These are phyloP conservation scores for Drosophila insularis DNA, from an alignment of 1,140 invertebrate genomes.

Conservation along the genomic window DNA sequence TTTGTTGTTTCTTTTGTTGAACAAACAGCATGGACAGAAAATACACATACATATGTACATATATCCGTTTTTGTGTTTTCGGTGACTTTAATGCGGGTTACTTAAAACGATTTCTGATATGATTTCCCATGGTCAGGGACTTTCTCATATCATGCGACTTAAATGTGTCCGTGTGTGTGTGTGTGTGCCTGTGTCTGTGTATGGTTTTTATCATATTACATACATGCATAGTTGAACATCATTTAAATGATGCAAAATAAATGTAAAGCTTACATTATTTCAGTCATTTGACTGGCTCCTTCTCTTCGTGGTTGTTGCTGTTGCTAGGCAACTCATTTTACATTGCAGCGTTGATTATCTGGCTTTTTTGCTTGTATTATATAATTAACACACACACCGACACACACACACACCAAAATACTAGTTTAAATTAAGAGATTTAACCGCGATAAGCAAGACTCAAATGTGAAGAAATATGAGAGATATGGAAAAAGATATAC, in stretches of 20 bases:
- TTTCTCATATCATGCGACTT: background rate
- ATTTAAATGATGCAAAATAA: slow-evolving; percentile 43
- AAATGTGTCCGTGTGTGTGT: background rate
- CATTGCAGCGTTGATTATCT: slow-evolving; percentile 47
- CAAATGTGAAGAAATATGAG: background rate
- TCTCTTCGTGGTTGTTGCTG: slow-evolving; percentile 9
- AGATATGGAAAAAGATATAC: background rate
- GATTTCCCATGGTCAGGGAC: background rate
- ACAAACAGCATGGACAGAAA: background rate
- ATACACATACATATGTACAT: too few species aligned
- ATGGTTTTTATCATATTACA: slow-evolving; percentile 52
- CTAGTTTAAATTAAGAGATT: background rate
- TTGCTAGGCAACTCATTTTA: slow-evolving; percentile 18
- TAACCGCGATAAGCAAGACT: background rate
- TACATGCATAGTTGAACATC: slow-evolving; percentile 46
- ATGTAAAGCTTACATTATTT: slow-evolving; percentile 32
- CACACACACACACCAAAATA: background rate
- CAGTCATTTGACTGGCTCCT: slow-evolving; percentile 2
- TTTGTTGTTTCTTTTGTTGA: background rate
- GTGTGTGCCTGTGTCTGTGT: background rate
- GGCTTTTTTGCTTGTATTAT: slow-evolving; percentile 31
- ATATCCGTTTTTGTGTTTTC: background rate
- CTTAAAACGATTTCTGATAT: slow-evolving; percentile 11
- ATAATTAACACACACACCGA: background rate
- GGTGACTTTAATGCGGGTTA: slow-evolving; percentile 7